Percentiles rank a stretch among this genome's conserved stretches.
phyloP scores from a whole-genome alignment of 2,888 invertebrate genomes.

The Tinea pellionella region DNA sequence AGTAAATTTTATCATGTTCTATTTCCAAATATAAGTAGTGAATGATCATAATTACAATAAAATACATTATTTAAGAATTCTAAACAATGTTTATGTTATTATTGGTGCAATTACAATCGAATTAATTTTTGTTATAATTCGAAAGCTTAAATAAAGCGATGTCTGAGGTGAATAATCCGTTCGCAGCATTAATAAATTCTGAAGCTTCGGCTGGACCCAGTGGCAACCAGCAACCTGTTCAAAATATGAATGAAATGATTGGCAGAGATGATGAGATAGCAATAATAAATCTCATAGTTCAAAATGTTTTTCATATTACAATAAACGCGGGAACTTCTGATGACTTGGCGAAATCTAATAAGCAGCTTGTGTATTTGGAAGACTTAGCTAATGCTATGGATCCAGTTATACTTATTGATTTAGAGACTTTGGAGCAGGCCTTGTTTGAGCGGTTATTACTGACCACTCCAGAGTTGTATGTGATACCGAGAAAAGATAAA shows the following conservation, averaged over 20 bases:
- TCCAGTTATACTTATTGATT: constrained; percentile 63
- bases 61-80: too few species aligned
- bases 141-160: constrained; percentile 23
- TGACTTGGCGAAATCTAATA: constrained; percentile 27
- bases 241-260: constrained; percentile 31
- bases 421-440: constrained; percentile 79
- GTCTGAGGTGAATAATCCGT: constrained; percentile 59
- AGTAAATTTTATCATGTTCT: background rate
- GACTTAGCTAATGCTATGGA: constrained; percentile 67
- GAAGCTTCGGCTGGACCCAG: constrained; percentile 19
- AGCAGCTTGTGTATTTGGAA: constrained; percentile 74
- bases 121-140: constrained; percentile 14
- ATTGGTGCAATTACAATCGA: constrained; percentile 4
- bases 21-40: background rate
- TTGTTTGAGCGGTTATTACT: constrained; percentile 82
- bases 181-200: constrained; percentile 44
- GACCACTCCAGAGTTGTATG: constrained; percentile 56
- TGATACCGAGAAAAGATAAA: constrained; percentile 52
- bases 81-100: background rate
- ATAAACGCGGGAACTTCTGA: constrained; percentile 62
- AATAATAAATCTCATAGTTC: constrained; percentile 68
- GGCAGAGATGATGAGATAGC: constrained; percentile 32
- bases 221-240: constrained; percentile 27
- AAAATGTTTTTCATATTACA: constrained; percentile 80
- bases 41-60: background rate